These are phyloP conservation scores for Gnatocerus cornutus DNA, from an alignment of 2,888 invertebrate species.

Conservation along the genomic window DNA sequence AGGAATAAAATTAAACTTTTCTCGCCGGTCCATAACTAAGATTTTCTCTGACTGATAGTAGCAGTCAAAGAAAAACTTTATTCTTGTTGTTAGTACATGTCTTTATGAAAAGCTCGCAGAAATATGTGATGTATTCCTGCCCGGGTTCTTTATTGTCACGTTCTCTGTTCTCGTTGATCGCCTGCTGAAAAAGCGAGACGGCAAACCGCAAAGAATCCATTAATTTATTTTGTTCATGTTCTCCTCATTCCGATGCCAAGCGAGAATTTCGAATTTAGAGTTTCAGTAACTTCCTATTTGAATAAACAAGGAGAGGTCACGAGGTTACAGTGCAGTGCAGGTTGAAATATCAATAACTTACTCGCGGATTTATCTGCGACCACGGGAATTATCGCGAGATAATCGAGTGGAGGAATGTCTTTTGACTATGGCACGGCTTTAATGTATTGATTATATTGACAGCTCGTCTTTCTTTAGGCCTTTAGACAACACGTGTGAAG, in stretches of 20 bases:
- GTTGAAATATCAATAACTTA: slow-evolving; percentile 45
- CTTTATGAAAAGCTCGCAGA: slow-evolving; percentile 23
- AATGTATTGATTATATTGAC: slow-evolving; percentile 41
- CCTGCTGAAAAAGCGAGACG: slow-evolving; percentile 39
- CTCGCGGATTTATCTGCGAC: slow-evolving; percentile 9
- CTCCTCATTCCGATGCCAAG: slow-evolving; percentile 54
- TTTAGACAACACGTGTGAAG: slow-evolving; percentile 17
- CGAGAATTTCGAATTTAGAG: slow-evolving; percentile 56
- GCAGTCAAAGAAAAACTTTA: background rate
- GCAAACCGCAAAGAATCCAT: slow-evolving; percentile 51
- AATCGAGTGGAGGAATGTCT: slow-evolving; percentile 33
- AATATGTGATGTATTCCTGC: slow-evolving; percentile 20
- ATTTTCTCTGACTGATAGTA: background rate
- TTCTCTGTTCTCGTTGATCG: slow-evolving; percentile 28
- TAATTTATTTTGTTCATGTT: slow-evolving; percentile 55
- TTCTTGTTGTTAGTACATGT: background rate
- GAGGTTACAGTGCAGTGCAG: slow-evolving; percentile 37
- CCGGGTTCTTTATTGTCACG: slow-evolving; percentile 35
- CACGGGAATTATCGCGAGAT: slow-evolving; percentile 31
- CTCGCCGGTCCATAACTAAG: background rate
- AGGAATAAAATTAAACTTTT: slow-evolving; percentile 16
- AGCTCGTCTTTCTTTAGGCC: slow-evolving; percentile 20
- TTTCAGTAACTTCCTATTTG: slow-evolving; percentile 57
- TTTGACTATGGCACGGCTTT: slow-evolving; percentile 7
- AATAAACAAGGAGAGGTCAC: slow-evolving; percentile 52